Evolutionary conservation across 2,113 vertebrate genomes (phyloP), one percentile per base, ranked within the genome.

Genomic region (Platysteira castanea): DNA sequence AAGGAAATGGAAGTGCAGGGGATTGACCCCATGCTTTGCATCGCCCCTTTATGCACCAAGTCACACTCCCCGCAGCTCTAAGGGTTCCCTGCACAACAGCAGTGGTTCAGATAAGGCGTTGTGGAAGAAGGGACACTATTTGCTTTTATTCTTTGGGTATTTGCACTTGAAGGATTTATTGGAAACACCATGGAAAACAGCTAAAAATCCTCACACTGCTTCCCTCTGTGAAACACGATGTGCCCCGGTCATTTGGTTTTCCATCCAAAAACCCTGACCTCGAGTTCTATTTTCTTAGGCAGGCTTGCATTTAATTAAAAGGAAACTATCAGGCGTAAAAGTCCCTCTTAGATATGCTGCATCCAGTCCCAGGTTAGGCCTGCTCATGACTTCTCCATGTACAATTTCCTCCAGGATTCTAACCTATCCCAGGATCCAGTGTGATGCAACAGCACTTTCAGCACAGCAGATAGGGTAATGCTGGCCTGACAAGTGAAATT

Each of bases 401-500:
- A 91, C 70, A 74, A 41, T 91, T 93, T 96, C 93, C 85, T 97
- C 84, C 87, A 94, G 95, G 67, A 91, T 94, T 96, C 80, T 65
- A 75, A 54, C 84, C 80, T 69, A 64, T 79, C 84, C 68, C 3
- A 7, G 91, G 47, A 83, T 44, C 42, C 7, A 1, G 44, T 86
- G 88, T 97, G 97, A 97, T 93, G 97, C 81, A 97, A 97, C 79
- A 91, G 52, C 78, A 88, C 47, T 93, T 94, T 95, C 92, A 90
- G 90, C 93, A 74, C 73, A 97, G 95, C 93, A 96, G 96, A 97
- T 95, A 95, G 77, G 89, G 92, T 92, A 96, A 97, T 84, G 49
- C 87, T 89, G 90, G 94, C 93, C 95, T 96, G 97, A 97, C 96
- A 97, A 96, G 97, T 56, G 56, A 97, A 97, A 97, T 97, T 97